Base-by-base conservation (phyloP, 2,113 vertebrate species). In the Entosphenus tridentatus region DNA sequence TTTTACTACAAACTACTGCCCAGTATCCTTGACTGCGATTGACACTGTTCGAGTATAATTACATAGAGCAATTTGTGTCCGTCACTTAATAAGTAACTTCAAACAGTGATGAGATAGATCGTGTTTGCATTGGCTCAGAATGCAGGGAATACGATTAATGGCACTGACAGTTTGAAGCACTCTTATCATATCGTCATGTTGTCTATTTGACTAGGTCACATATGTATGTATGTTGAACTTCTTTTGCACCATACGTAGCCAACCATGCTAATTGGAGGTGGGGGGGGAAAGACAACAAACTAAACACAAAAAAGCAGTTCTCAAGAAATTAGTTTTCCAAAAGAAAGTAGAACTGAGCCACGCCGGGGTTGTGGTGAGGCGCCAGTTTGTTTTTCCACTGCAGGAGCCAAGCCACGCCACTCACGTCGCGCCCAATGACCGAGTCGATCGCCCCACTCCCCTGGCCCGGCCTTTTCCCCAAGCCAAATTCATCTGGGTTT, bases 1-100 rank as follows among this genome's bases (percentile, higher is more conserved):
- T 82, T 83, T 73, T 80, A 78, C 73, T 78, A 72, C 71, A 82
- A 76, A 75, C 77, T 85, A 56, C 71, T 82, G 70, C 79, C 78
- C 70, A 78, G 83, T 85, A 85, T 85, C 83, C 82, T 84, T 80
- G n/a, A 57, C 8, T 70, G 57, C 14, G 68, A 17, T 14, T 68
- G 9, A 68, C 39, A 8, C 39, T 17, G 16, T 54, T 18, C 54
- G 9, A 68, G 14, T n/a, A 9, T 17, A 14, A 14, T 55, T 18
- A 9, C 14, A 9, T 68, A 13, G 39, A n/a, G 14, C 21, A 68
- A 68, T 68, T 5, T 68, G 12, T 68, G 14, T 14, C 68, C 12
- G 13, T 68, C 21, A 13, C 16, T 14, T 14, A 62, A 14, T 65
- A 65, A 9, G 8, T 10, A 9, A 65, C 9, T 16, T 16, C 10